Evolutionary conservation across 1,140 invertebrate genomes (phyloP).

Genomic region (Drosophila mayri): DNA sequence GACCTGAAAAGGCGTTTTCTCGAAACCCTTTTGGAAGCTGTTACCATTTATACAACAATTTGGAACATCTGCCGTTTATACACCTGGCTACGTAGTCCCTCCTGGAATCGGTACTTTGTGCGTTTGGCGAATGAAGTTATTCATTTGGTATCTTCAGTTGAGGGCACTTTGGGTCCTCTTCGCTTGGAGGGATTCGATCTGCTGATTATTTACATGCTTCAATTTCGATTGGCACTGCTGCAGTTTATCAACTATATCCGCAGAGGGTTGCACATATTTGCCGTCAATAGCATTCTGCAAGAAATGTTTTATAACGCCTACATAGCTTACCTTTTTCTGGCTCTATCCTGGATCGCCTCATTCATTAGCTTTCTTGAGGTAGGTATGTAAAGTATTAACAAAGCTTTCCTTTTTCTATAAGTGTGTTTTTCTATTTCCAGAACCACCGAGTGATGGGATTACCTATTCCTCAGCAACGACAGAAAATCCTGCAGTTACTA

Average conservation of each 20-base stretch:
- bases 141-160: not conserved
- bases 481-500: not conserved
- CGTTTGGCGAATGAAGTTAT: conserved; percentile 12
- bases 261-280: not conserved
- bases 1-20: accelerated
- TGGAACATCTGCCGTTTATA: not conserved
- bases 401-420: too few relatives aligned
- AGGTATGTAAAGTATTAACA: not conserved
- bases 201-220: not conserved
- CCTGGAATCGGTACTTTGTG: conserved; percentile 10
- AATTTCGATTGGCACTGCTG: not conserved
- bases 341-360: conserved; percentile 10
- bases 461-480: not conserved
- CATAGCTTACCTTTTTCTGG: conserved; percentile 23
- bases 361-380: conserved; percentile 2
- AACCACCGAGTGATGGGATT: too few relatives aligned
- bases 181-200: not conserved
- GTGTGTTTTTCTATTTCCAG: not conserved
- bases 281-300: not conserved
- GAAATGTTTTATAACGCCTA: conserved; percentile 16
- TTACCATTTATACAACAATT: not conserved
- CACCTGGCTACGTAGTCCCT: not conserved
- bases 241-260: not conserved
- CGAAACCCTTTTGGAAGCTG: accelerated
- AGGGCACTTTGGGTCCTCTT: not conserved